Percentiles rank a stretch among this genome's conserved stretches.
Conservation (phyloP, 2,113 vertebrate species). For the Cercopithecus mona region DNA sequence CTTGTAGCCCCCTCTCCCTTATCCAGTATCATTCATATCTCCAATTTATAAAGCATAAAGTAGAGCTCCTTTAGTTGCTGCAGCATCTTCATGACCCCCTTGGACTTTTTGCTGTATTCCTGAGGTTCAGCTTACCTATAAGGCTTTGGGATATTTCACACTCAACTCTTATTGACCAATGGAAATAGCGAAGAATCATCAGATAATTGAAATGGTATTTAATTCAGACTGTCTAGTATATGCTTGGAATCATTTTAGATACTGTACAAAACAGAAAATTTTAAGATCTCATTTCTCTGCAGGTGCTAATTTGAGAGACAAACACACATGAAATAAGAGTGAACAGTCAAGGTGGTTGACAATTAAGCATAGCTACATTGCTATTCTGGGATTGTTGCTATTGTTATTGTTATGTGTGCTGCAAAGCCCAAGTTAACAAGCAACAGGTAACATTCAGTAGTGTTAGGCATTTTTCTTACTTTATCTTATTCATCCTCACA, state of each 20-base stretch:
- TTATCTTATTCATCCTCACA: not conserved
- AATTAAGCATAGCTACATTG: not conserved
- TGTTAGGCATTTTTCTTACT: not conserved
- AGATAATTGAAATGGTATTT: not conserved
- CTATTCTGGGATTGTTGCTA: not conserved
- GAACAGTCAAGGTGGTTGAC: not conserved
- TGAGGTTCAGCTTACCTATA: not conserved
- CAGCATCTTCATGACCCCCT: not conserved
- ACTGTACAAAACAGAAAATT: not conserved
- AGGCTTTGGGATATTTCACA: not conserved
- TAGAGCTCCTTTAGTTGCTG: not conserved
- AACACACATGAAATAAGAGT: not conserved
- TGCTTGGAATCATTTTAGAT: not conserved
- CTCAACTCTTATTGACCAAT: not conserved
- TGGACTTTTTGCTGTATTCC: not conserved
- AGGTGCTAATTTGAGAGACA: constrained; percentile 29
- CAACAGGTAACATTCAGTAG: not conserved
- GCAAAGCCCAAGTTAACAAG: not conserved
- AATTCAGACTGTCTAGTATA: not conserved
- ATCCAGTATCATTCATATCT: not conserved
- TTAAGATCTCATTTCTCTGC: constrained; percentile 4
- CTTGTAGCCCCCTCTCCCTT: not conserved
- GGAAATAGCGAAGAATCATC: not conserved
- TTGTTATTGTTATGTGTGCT: not conserved
- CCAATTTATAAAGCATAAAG: not conserved